These are phyloP conservation scores for Anoplius nigerrimus DNA, from an alignment of 2,888 invertebrate species.

Conservation along the genomic window DNA sequence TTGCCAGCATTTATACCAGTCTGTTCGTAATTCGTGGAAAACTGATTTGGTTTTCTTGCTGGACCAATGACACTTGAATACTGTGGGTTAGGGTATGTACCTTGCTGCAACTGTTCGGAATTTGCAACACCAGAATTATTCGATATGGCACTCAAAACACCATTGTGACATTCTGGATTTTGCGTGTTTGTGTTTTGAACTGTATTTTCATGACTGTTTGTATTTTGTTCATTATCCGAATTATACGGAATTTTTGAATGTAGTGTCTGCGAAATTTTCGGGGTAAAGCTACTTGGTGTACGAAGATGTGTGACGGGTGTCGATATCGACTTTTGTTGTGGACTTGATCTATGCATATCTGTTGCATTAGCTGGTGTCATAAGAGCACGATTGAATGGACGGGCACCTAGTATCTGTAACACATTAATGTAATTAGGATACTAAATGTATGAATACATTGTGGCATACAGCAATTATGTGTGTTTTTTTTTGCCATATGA, in stretches of 20 bases:
- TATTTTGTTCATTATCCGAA: background rate
- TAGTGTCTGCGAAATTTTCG: conserved; percentile 42
- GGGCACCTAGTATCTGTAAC: conserved; percentile 62
- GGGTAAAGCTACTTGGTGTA: conserved; percentile 69
- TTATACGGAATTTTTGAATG: conserved; percentile 19
- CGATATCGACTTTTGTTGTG: conserved; percentile 53
- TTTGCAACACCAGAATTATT: background rate
- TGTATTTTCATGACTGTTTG: background rate
- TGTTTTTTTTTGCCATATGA: background rate
- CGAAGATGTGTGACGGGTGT: conserved; percentile 60
- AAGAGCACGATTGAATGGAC: conserved; percentile 61
- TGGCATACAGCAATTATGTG: background rate
- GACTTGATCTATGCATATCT: conserved; percentile 63
- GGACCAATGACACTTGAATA: background rate
- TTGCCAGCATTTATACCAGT: background rate
- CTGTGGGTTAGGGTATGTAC: background rate
- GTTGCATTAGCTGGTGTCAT: conserved; percentile 67
- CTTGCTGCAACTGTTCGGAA: background rate
- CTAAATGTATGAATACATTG: background rate
- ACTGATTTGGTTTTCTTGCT: no score
- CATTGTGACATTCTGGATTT: background rate
- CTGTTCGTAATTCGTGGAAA: no score
- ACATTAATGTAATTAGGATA: background rate
- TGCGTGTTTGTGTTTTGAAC: no score
- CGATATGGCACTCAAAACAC: background rate